A percentile compares a stretch with the other conserved stretches of the same genome.
Evolutionary conservation across 92 coral and sea anemone species (phyloP).

Genomic region (Umimayanthus kanabou): DNA sequence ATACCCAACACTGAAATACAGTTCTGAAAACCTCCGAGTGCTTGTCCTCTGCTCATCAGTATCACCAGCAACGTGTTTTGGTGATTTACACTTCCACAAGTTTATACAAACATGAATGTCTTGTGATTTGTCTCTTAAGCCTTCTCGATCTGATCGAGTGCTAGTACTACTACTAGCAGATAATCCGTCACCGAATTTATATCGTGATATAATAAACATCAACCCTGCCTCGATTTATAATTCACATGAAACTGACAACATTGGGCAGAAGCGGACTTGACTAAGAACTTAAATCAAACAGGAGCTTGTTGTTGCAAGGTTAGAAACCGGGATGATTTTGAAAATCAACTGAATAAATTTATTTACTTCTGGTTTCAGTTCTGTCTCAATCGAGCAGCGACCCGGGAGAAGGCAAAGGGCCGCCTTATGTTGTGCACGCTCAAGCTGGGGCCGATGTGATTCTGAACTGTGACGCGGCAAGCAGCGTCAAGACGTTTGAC

Average conservation of each 20-base stretch:
- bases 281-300: neutral
- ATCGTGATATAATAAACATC: neutral
- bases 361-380: neutral
- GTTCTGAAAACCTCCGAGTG: neutral
- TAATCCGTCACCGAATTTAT: neutral
- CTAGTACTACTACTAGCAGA: neutral
- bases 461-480: conserved; percentile 60
- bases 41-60: neutral
- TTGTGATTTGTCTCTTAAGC: neutral
- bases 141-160: neutral
- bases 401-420: conserved; percentile 35
- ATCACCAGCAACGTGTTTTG: neutral
- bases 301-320: neutral
- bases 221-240: neutral
- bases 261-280: neutral
- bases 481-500: conserved; percentile 40
- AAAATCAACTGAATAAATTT: neutral
- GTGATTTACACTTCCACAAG: neutral
- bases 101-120: neutral
- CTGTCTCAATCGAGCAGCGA: conserved; percentile 19
- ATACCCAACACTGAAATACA: neutral
- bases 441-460: conserved; percentile 80
- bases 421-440: conserved; percentile 52
- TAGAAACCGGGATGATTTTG: neutral
- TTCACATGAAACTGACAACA: conserved; percentile 18